Percentiles rank a stretch among this genome's conserved stretches.
Conservation (phyloP, 1,140 invertebrate species). For the Radopholus similis region DNA sequence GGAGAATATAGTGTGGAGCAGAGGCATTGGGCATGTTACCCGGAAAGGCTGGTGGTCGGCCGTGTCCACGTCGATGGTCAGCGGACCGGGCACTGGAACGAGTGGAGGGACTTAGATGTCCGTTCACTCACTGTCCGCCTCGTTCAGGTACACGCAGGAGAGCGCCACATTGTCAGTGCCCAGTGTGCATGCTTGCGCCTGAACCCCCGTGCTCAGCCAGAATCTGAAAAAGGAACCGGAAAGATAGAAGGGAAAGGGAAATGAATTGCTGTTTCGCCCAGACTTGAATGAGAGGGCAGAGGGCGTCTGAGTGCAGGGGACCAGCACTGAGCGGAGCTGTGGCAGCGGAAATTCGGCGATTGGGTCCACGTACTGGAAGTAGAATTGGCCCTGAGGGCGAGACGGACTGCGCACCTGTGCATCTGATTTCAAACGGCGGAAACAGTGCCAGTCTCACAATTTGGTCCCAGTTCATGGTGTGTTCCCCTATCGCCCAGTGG, state of each 20-base stretch:
- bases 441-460: constrained; percentile 17
- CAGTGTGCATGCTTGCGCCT: constrained; percentile 44
- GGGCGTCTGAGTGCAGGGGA: constrained; percentile 38
- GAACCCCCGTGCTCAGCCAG: constrained; percentile 42
- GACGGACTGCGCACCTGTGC: neutral
- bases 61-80: constrained; percentile 37
- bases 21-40: constrained; percentile 15
- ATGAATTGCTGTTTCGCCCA: neutral
- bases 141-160: constrained; percentile 42
- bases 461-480: constrained; percentile 29
- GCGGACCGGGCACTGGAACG: constrained; percentile 28
- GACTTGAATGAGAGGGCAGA: constrained; percentile 43
- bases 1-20: neutral
- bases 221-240: constrained; percentile 31
- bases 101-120: neutral
- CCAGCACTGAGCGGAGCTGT: constrained; percentile 36
- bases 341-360: constrained; percentile 34
- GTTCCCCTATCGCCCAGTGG: constrained; percentile 32
- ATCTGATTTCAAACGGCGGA: too few relatives aligned
- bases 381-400: constrained; percentile 38
- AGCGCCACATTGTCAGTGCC: constrained; percentile 34
- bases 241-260: neutral
- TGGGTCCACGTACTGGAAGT: constrained; percentile 49
- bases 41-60: constrained; percentile 42
- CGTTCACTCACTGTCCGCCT: constrained; percentile 9